Conservation (phyloP, 2,888 invertebrate species). For the Punctoribates punctum region DNA sequence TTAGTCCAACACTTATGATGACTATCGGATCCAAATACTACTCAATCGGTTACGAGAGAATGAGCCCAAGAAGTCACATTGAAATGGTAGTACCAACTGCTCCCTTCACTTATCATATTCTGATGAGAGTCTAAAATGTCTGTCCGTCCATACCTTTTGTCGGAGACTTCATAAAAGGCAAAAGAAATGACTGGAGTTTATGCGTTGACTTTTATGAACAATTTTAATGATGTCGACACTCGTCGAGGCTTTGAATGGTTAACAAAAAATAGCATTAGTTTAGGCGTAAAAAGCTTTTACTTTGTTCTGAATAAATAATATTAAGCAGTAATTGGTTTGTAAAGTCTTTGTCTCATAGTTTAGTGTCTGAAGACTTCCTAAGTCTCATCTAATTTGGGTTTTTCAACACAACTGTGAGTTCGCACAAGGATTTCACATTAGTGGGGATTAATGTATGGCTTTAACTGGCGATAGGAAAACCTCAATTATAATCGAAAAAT, state of each 20-base stretch:
- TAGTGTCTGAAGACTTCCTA: neutral
- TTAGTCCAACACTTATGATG: conserved; percentile 16
- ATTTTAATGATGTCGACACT: conserved; percentile 20
- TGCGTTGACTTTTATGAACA: neutral
- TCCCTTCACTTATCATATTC: neutral
- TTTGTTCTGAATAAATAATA: conserved; percentile 9
- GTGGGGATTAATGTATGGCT: conserved; percentile 8
- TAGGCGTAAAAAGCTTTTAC: neutral
- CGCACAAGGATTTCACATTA: neutral
- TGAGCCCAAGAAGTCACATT: neutral
- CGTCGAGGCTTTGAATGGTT: neutral
- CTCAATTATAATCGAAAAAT: conserved; percentile 25
- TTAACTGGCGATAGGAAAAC: neutral
- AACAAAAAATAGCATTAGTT: conserved; percentile 12
- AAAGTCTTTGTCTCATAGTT: neutral
- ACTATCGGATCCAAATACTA: conserved; percentile 1
- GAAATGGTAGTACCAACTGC: neutral
- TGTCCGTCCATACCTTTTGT: neutral
- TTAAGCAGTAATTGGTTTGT: neutral
- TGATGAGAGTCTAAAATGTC: neutral
- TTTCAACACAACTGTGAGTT: conserved; percentile 5
- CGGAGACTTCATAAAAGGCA: neutral
- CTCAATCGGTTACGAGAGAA: conserved; percentile 1
- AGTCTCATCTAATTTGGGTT: conserved; percentile 8
- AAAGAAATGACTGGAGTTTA: neutral